These are phyloP conservation scores for Boloria selene DNA, from an alignment of 2,888 invertebrate genomes.

Conservation along the genomic window DNA sequence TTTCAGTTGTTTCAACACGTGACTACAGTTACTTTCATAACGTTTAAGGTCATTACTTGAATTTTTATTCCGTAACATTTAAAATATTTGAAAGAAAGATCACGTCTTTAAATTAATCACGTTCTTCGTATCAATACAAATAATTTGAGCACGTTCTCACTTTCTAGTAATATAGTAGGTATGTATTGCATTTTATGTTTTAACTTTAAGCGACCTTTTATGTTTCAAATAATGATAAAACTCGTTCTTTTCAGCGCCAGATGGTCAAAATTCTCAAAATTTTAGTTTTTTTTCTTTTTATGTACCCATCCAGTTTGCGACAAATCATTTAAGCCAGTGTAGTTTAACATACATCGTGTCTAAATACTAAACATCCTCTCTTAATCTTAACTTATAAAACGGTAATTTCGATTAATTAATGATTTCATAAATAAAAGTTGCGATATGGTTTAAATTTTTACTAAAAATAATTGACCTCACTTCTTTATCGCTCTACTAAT, in stretches of 20 bases:
- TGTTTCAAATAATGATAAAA: no score
- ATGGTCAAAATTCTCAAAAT: no score
- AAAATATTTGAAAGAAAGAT: slow-evolving; percentile 44
- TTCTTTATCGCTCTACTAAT: slow-evolving; percentile 30
- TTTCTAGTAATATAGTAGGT: slow-evolving; percentile 17
- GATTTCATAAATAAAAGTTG: slow-evolving; percentile 17
- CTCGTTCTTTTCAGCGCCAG: no score
- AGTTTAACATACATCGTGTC: no score
- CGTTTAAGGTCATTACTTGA: slow-evolving; percentile 37
- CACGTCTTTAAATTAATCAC: slow-evolving; percentile 48
- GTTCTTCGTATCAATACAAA: slow-evolving; percentile 40
- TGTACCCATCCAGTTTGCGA: no score
- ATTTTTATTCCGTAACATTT: slow-evolving; percentile 42
- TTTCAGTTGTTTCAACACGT: slow-evolving; percentile 38
- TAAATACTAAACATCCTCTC: neutral
- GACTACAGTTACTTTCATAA: slow-evolving; percentile 42
- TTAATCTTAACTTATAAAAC: neutral
- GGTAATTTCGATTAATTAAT: neutral
- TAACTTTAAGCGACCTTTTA: no score
- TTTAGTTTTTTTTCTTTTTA: no score
- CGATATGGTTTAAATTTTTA: slow-evolving; percentile 16
- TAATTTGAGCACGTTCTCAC: slow-evolving; percentile 43
- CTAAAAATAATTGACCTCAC: slow-evolving; percentile 32
- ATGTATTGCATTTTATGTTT: neutral
- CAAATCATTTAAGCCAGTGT: no score